Evolutionary conservation across 2,797 vertebrate genomes (phyloP), one percentile per base, ranked within the genome.

Genomic region (Rachycentron canadum): DNA sequence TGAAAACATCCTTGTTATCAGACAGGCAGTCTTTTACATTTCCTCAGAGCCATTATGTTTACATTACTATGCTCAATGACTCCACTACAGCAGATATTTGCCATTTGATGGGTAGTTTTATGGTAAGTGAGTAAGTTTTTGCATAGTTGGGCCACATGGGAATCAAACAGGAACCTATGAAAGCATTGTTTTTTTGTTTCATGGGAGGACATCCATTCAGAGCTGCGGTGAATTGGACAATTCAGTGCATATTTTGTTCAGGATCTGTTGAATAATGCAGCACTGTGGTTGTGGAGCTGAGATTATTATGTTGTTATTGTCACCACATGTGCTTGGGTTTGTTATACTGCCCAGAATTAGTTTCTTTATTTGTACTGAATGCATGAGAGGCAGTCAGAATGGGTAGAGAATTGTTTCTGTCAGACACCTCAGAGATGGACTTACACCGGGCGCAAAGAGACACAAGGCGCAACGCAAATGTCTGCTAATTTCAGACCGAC

Each of bases 271-370:
- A 84, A 88, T 88, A 76, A 81, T 78, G 63, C 64, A 82, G 36
- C 2, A 41, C 66, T 81, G 69, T 26, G 82, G 80, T 80, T 82
- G 73, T 43, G 25, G 70, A 69, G 77, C 57, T 23, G 59, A 69
- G 68, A 82, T 78, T 59, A 74, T 79, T 81, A 67, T 73, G 64
- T 55, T 76, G 69, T 76, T 87, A 66, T 86, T 87, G 73, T 84
- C 76, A 55, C 78, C 58, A 62, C 59, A 82, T 81, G 72, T 69
- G 65, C 69, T 74, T 75, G 52, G 57, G 63, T 83, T 70, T 78
- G 67, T 76, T 60, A 30, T 26, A 26, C 49, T 66, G 64, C 78
- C 69, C 75, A 66, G 55, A 68, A 76, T 77, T 83, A 63, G 80
- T 34, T 72, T 38, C 69, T 58, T 69, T 21, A 56, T 43, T 25